These are phyloP conservation scores for Nephrotoma flavescens DNA, from an alignment of 2,888 invertebrate genomes.

Conservation along the genomic window DNA sequence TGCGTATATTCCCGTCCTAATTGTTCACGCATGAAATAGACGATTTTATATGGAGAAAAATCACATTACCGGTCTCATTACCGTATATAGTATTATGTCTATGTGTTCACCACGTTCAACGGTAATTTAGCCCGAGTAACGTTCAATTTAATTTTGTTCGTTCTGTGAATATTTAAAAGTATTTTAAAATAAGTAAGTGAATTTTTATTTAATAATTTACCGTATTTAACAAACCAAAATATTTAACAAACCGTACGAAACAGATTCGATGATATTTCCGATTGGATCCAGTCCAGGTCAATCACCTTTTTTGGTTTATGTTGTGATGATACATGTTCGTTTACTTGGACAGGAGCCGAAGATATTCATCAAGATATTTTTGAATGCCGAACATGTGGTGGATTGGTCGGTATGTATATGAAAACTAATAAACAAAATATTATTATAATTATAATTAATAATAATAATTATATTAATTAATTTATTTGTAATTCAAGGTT, in stretches of 20 bases:
- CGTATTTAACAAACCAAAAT: too few relatives aligned
- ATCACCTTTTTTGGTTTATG: slow-evolving; percentile 93
- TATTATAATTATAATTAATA: neutral
- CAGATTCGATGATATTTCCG: slow-evolving; percentile 75
- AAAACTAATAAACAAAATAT: neutral
- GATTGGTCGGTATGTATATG: slow-evolving; percentile 28
- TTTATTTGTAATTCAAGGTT: slow-evolving; percentile 33
- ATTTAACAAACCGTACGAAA: slow-evolving; percentile 44
- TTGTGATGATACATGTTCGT: slow-evolving; percentile 98
- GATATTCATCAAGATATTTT: slow-evolving; percentile 98
- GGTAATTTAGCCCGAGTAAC: slow-evolving; percentile 51
- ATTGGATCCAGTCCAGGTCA: slow-evolving; percentile 79
- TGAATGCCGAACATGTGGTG: slow-evolving; percentile 98
- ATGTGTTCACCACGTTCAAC: slow-evolving; percentile 58
- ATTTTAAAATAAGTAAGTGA: slow-evolving; percentile 4
- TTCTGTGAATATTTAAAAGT: neutral
- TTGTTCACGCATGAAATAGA: too few relatives aligned
- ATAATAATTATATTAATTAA: too few relatives aligned
- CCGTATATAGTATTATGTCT: too few relatives aligned
- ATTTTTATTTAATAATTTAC: too few relatives aligned
- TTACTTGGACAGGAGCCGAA: too few relatives aligned
- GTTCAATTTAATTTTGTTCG: slow-evolving; percentile 16
- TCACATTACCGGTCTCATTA: too few relatives aligned
- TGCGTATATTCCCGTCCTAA: too few relatives aligned
- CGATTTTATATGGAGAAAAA: too few relatives aligned